Evolutionary conservation across 1,140 invertebrate species (phyloP).

Genomic region (Cepaea nemoralis): DNA sequence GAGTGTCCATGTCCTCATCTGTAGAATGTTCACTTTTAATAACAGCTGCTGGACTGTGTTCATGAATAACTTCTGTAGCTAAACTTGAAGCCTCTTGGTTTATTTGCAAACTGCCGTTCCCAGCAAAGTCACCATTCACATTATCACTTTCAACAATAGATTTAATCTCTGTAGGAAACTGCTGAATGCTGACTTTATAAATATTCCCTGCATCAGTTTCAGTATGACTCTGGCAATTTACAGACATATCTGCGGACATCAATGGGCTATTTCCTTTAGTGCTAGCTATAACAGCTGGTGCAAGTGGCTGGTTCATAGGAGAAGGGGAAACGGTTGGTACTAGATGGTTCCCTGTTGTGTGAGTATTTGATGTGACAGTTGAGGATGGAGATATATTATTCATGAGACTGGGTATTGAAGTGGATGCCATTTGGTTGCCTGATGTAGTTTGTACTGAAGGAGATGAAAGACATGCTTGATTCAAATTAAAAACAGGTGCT

Average conservation of each 20-base stretch:
- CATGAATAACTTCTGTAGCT: background rate
- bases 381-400: too few species aligned
- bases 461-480: too few species aligned
- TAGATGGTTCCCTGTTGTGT: too few species aligned
- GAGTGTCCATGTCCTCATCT: background rate
- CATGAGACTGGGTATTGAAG: too few species aligned
- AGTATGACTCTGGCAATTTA: background rate
- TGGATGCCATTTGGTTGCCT: too few species aligned
- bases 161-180: background rate
- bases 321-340: too few species aligned
- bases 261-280: background rate
- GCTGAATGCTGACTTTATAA: background rate
- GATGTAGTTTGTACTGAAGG: too few species aligned
- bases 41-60: background rate
- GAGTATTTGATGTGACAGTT: too few species aligned
- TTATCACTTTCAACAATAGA: background rate
- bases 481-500: too few species aligned
- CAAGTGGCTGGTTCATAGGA: too few species aligned
- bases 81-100: background rate
- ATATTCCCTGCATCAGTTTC: background rate
- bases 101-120: background rate
- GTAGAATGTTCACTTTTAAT: background rate
- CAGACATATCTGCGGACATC: background rate
- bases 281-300: too few species aligned
- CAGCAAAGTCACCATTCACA: background rate